Evolutionary conservation across 2,797 vertebrate genomes (phyloP).

Genomic region (Loris lydekkerianus): DNA sequence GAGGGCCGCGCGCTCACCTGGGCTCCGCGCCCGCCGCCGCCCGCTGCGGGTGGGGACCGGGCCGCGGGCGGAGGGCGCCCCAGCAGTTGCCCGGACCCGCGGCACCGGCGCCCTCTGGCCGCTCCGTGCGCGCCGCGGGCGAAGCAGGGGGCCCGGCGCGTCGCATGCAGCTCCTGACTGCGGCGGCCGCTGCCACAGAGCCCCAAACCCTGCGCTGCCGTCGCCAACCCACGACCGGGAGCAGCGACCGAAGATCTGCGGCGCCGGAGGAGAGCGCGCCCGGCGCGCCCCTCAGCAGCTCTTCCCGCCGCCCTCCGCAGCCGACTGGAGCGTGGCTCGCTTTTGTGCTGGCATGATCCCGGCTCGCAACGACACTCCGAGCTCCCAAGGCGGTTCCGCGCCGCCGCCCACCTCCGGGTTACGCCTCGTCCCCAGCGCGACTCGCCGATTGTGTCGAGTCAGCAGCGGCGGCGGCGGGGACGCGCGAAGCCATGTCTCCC

Average conservation of each 20-base stretch:
- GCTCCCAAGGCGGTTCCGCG: constrained; percentile 16
- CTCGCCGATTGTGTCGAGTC: constrained; percentile 74
- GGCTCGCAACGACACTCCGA: background rate
- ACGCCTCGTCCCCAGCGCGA: constrained; percentile 69
- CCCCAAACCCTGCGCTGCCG: background rate
- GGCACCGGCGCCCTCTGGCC: constrained; percentile 55
- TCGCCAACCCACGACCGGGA: background rate
- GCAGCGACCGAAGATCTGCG: background rate
- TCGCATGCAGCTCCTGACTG: constrained; percentile 71
- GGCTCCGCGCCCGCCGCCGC: constrained; percentile 57
- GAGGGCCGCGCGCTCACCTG: constrained; percentile 72
- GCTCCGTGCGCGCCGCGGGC: constrained; percentile 44
- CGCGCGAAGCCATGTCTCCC: constrained; percentile 71
- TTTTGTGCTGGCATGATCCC: constrained; percentile 71
- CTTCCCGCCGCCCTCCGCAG: constrained; percentile 46
- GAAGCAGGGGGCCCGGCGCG: constrained; percentile 72
- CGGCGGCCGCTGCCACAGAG: constrained; percentile 33
- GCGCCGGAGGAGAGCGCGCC: background rate
- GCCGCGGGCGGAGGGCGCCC: constrained; percentile 20
- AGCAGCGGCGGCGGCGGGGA: constrained; percentile 69
- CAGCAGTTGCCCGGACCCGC: background rate
- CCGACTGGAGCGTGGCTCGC: constrained; percentile 16
- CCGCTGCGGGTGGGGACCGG: background rate
- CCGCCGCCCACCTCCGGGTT: constrained; percentile 68
- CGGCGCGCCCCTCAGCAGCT: constrained; percentile 70